A percentile compares a stretch with the other conserved stretches of the same genome.
These are phyloP conservation scores for Clusia tigrina DNA, from an alignment of 2,888 invertebrate genomes.

Conservation along the genomic window DNA sequence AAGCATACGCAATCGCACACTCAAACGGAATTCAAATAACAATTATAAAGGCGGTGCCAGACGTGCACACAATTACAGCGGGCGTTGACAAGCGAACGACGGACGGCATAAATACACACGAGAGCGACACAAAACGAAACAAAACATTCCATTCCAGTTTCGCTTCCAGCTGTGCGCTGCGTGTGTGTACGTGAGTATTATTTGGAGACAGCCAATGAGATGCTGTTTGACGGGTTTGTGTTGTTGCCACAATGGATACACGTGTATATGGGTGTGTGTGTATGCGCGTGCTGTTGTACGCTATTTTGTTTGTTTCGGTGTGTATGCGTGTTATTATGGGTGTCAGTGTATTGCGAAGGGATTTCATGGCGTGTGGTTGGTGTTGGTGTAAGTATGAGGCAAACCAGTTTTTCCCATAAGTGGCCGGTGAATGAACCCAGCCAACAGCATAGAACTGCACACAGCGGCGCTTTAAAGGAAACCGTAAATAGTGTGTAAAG, in stretches of 20 bases:
- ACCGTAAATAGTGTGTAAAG: not conserved
- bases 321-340: constrained; percentile 40
- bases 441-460: constrained; percentile 15
- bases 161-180: constrained; percentile 44
- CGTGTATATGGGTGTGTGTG: constrained; percentile 29
- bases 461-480: constrained; percentile 15
- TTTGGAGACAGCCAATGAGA: constrained; percentile 59
- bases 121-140: constrained; percentile 36
- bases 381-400: not conserved
- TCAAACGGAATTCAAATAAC: constrained; percentile 56
- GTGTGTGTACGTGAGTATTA: constrained; percentile 37
- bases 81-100: constrained; percentile 41
- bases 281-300: constrained; percentile 32
- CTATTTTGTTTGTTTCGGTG: too few relatives aligned
- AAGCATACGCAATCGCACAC: constrained; percentile 20
- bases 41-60: constrained; percentile 62
- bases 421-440: constrained; percentile 59
- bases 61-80: constrained; percentile 49
- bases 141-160: constrained; percentile 48
- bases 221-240: constrained; percentile 45
- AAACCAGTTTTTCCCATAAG: constrained; percentile 37
- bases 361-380: constrained; percentile 25
- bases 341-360: constrained; percentile 43
- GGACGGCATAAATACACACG: constrained; percentile 13
- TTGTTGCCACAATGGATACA: constrained; percentile 44